Evolutionary conservation across 2,888 invertebrate species (phyloP), one percentile per base, ranked within the genome.

Genomic region (Drosophila longiperda): DNA sequence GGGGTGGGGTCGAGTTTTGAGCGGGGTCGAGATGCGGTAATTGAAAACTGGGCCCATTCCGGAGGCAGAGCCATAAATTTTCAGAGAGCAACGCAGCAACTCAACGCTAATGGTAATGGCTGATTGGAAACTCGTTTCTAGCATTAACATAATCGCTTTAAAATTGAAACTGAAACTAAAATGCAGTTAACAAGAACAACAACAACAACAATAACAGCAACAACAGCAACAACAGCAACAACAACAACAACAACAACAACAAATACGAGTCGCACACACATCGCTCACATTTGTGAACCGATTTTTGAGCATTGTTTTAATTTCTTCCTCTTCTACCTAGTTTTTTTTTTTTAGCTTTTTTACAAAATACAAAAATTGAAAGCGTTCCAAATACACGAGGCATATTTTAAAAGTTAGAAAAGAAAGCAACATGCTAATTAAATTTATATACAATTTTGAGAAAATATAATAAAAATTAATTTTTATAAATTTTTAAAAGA

Each of bases 111-210:
- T 80, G 77, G 80, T 83, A 81, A 84, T 84, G 87, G 75, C 89
- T 85, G 85, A 85, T 85, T 85, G 84, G 84, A 89, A 85, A 85
- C 85, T 89, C 77, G 85, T 85, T 85, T 83, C 68, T 58, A 81
- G 78, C 82, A 86, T 86, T 86, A 86, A 87, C 89, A 89, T 86
- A 86, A 86, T 89, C 89, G 87, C 84, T 89, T 86, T 86, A 89
- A 86, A 86, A 89, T 89, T 85, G 84, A 88, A 88, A 81, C 85
- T 83, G 83, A 83, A 76, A 68, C 88, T 76, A 78, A 85, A 88
- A 83, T 85, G 89, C 85, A 85, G 84, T 85, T 84, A 84, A 77
- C 84, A 77, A 78, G 83, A 82, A 69, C 67, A 80, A 57, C 75
- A 84, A 67, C 69, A 80, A 50, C 68, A 70, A 29, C n/a, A n/a